Evolutionary conservation across 2,113 vertebrate genomes (phyloP).

Genomic region (Todiramphus chloris): DNA sequence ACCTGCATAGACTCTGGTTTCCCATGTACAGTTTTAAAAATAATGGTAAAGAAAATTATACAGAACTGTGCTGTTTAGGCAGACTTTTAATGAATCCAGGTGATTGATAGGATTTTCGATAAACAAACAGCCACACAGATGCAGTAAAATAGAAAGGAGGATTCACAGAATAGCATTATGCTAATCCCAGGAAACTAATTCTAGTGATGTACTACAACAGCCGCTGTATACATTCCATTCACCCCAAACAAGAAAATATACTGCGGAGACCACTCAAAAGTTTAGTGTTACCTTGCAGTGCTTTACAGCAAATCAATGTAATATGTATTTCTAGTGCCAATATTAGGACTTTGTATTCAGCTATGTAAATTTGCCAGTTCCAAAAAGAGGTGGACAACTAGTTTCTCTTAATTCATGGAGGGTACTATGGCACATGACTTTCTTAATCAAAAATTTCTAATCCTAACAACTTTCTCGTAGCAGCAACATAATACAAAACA

Average conservation of each 20-base stretch:
- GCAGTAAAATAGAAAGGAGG: slow-evolving; percentile 70
- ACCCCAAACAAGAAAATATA: slow-evolving; percentile 69
- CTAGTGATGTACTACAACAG: slow-evolving; percentile 72
- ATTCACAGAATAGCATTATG: slow-evolving; percentile 75
- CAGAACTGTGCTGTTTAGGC: slow-evolving; percentile 71
- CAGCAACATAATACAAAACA: neutral
- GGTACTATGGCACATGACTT: accelerated
- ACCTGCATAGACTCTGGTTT: slow-evolving; percentile 61
- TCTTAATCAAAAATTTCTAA: neutral
- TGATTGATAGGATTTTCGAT: slow-evolving; percentile 76
- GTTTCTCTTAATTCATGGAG: neutral
- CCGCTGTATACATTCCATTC: slow-evolving; percentile 31
- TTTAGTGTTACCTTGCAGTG: slow-evolving; percentile 50
- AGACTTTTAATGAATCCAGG: slow-evolving; percentile 75
- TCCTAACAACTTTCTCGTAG: neutral
- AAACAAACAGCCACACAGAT: slow-evolving; percentile 75
- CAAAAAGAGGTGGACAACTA: neutral
- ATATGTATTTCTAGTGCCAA: neutral
- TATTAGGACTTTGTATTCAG: neutral
- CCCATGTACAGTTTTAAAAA: slow-evolving; percentile 64
- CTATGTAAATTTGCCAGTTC: neutral
- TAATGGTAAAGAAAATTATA: slow-evolving; percentile 71
- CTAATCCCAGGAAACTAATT: slow-evolving; percentile 80
- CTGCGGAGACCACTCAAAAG: slow-evolving; percentile 67
- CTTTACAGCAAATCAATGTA: slow-evolving; percentile 35